Conservation (phyloP, 2,797 vertebrate genomes). For the Enteromius anoplus region DNA sequence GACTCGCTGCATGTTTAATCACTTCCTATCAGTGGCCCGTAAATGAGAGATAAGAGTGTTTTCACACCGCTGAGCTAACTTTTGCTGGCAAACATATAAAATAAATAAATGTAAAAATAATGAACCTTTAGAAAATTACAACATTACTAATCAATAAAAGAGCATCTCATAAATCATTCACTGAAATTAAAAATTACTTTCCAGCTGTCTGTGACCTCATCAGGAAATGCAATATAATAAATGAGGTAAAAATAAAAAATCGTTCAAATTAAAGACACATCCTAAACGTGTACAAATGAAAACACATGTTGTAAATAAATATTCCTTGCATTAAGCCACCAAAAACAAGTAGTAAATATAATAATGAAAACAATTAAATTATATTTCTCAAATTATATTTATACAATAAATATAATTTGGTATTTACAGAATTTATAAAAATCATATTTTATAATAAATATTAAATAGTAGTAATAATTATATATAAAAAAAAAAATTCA, state of each 20-base stretch:
- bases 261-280: background rate
- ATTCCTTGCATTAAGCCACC: background rate
- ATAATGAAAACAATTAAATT: background rate
- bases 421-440: too few relatives aligned
- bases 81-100: background rate
- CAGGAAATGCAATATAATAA: background rate
- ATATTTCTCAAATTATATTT: background rate
- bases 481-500: background rate
- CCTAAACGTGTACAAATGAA: background rate
- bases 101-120: background rate
- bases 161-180: background rate
- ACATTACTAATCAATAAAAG: background rate
- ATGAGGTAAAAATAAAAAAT: background rate
- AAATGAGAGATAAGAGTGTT: background rate
- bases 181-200: background rate
- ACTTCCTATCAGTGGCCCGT: conserved; percentile 12
- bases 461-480: background rate
- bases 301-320: background rate
- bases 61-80: background rate
- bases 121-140: background rate
- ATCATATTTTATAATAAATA: background rate
- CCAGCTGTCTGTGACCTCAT: conserved; percentile 2
- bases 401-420: background rate
- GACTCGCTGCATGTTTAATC: conserved; percentile 14
- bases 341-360: background rate